Percentiles rank a stretch among this genome's conserved stretches.
Evolutionary conservation across 2,888 invertebrate genomes (phyloP).

Genomic region (Lasius platythorax): DNA sequence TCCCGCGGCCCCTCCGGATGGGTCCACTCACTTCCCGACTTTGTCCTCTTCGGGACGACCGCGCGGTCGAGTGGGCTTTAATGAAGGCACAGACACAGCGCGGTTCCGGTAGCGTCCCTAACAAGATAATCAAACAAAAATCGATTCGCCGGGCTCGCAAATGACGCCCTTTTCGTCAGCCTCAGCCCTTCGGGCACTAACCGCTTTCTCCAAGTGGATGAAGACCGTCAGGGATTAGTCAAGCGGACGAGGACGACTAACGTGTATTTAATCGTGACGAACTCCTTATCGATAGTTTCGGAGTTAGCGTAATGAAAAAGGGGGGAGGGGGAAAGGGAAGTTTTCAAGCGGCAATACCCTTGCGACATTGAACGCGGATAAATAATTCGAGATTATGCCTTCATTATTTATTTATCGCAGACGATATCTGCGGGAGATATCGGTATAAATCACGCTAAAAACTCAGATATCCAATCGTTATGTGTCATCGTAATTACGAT

Average conservation of each 20-base stretch:
- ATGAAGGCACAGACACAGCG: conserved; percentile 56
- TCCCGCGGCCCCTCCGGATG: not conserved
- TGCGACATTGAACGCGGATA: not conserved
- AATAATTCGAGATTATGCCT: not conserved
- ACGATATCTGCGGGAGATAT: not conserved
- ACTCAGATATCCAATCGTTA: not conserved
- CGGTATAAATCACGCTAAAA: not conserved
- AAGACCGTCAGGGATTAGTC: conserved; percentile 17
- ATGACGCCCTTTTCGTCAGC: conserved; percentile 29
- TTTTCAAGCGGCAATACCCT: not conserved
- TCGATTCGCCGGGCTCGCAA: conserved; percentile 42
- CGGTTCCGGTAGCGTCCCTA: conserved; percentile 49
- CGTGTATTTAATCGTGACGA: conserved; percentile 41
- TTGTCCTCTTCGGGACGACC: conserved; percentile 27
- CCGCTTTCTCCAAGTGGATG: conserved; percentile 10
- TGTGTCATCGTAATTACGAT: not conserved
- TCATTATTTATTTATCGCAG: not conserved
- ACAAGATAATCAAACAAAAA: conserved; percentile 58
- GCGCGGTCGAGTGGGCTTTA: conserved; percentile 58
- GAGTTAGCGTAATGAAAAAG: conserved; percentile 23
- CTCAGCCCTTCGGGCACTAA: conserved; percentile 35
- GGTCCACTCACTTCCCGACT: not conserved
- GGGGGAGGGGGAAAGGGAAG: not conserved
- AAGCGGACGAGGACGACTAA: conserved; percentile 30
- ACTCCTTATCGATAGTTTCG: conserved; percentile 39